Evolutionary conservation across 2,888 invertebrate genomes (phyloP).

Genomic region (Elysia crispata): DNA sequence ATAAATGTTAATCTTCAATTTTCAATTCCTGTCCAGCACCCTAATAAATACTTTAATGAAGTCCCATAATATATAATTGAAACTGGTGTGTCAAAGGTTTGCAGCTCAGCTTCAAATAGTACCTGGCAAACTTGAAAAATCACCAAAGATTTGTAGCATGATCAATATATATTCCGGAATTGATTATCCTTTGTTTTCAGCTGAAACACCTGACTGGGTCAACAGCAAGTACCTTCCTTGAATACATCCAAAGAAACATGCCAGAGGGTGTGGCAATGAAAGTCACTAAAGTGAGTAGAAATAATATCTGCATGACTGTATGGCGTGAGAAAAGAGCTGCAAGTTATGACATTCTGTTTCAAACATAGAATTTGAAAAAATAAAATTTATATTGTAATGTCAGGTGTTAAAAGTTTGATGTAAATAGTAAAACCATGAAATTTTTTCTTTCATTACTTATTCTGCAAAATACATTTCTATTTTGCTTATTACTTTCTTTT

Average conservation of each 20-base stretch:
- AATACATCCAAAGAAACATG: slow-evolving; percentile 96
- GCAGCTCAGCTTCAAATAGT: background rate
- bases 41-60: too few species aligned
- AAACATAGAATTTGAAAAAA: background rate
- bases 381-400: too few species aligned
- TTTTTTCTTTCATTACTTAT: too few species aligned
- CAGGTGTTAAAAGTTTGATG: too few species aligned
- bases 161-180: background rate
- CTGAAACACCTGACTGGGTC: slow-evolving; percentile 93
- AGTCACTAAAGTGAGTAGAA: slow-evolving; percentile 79
- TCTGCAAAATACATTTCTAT: too few species aligned
- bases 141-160: background rate
- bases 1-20: too few species aligned
- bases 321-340: too few species aligned
- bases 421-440: too few species aligned
- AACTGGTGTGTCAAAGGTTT: background rate
- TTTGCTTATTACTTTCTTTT: too few species aligned
- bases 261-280: slow-evolving; percentile 98
- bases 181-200: slow-evolving; percentile 60
- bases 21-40: too few species aligned
- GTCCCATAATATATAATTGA: background rate
- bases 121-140: background rate
- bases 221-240: slow-evolving; percentile 95
- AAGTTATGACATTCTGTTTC: background rate
- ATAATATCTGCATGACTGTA: too few species aligned